These are phyloP conservation scores for Drosophila willistoni DNA, from an alignment of 1,140 invertebrate species.

Conservation along the genomic window DNA sequence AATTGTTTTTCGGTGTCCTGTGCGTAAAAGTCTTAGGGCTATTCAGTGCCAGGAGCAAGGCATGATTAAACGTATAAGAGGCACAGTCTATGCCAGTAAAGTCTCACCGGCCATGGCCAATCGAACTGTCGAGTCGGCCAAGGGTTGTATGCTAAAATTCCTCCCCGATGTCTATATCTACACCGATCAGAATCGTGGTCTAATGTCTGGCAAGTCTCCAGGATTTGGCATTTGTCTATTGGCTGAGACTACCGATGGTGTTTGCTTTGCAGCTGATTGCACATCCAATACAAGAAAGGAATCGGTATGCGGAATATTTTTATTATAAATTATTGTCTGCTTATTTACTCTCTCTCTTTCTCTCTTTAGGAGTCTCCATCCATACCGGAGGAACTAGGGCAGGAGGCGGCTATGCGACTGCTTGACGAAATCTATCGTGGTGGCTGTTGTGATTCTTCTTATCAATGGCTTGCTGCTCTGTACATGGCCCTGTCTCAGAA, in stretches of 20 bases:
- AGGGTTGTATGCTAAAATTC: conserved; percentile 95
- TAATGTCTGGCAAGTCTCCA: conserved; percentile 93
- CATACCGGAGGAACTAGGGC: conserved; percentile 95
- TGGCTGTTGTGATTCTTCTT: conserved; percentile 95
- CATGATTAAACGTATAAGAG: conserved; percentile 96
- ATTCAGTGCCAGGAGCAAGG: conserved; percentile 90
- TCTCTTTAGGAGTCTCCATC: conserved; percentile 84
- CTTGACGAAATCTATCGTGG: conserved; percentile 96
- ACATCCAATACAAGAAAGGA: conserved; percentile 81
- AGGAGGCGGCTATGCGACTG: conserved; percentile 90
- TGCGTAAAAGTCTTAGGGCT: conserved; percentile 85
- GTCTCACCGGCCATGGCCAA: conserved; percentile 96
- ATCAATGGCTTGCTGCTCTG: conserved; percentile 93
- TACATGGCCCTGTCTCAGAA: conserved; percentile 97
- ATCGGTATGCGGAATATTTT: conserved; percentile 39
- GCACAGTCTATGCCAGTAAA: conserved; percentile 86
- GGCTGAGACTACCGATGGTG: conserved; percentile 96
- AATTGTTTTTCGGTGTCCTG: conserved; percentile 94
- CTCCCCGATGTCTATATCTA: conserved; percentile 98
- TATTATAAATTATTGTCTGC: neutral
- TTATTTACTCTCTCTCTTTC: neutral
- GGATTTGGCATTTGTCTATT: conserved; percentile 95
- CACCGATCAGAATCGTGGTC: conserved; percentile 94
- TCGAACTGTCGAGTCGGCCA: conserved; percentile 95
- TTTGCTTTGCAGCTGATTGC: conserved; percentile 89